Base-by-base conservation (phyloP, 2,888 invertebrate species). In the Patella ulyssiponensis region DNA sequence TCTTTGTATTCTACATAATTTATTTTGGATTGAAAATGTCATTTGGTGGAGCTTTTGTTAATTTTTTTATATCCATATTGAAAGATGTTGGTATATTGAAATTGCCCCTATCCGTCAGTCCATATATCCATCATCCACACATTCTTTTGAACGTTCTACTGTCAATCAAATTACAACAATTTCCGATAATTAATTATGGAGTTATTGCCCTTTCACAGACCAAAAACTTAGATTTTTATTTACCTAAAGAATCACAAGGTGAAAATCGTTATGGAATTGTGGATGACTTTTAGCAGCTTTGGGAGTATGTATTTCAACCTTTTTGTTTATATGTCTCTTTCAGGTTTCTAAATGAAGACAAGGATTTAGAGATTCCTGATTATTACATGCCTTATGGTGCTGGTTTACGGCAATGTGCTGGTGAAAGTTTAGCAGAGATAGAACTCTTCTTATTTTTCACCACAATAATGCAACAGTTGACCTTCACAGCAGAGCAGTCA, bases 341-440 rank as follows among this genome's bases (percentile, higher is more conserved):
- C 77, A 88, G 88, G 73, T 88, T 88, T 78, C 77, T 88, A n/a
- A 81, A 79, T 69, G 82, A 84, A 11, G 83, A 82, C 53, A 82
- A 83, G 14, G 73, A 72, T 11, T 77, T 88, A 64, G 80, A 79
- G 15, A 85, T 88, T 17, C 88, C 88, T 4, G 87, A 88, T 76
- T 80, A 84, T 56, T 88, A 85, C 75, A 44, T 87, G 15, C 88
- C 88, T 7, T 88, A 85, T 79, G 87, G 88, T 9, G 81, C 82
- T 3, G 88, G 88, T 9, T 70, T 80, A 3, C 80, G 88, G 20
- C 79, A 83, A 9, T 88, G 88, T 78, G 86, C 87, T 0, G 88
- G 88, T 11, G 86, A 88, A 71, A 84, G 84, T 73, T 78, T 88
- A 27, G 86, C 85, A 0, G 86, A 87, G n/a, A 80, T 86, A 2